phyloP scores from a whole-genome alignment of 2,888 invertebrate species.

The Pomacea canaliculata region DNA sequence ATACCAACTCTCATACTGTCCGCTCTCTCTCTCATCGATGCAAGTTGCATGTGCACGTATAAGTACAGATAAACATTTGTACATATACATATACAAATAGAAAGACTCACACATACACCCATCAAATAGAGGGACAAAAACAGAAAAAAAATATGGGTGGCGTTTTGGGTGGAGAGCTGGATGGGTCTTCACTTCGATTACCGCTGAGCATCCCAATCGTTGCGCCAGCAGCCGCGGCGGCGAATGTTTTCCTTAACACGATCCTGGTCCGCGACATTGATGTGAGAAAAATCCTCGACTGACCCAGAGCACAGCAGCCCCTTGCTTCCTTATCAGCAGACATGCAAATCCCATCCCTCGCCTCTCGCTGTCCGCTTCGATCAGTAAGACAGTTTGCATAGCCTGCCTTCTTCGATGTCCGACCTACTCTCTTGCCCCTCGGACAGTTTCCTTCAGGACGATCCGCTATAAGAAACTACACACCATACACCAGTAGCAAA shows the following conservation, averaged over 20 bases:
- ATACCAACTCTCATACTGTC: not conserved
- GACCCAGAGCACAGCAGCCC: not conserved
- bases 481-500: too few relatives aligned
- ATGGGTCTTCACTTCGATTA: not conserved
- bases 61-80: not conserved
- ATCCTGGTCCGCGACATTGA: not conserved
- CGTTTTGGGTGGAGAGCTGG: not conserved
- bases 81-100: not conserved
- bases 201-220: not conserved
- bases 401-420: not conserved
- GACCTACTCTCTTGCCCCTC: not conserved
- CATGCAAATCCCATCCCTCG: conserved; percentile 1
- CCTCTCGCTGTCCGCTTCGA: not conserved
- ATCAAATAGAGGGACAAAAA: not conserved
- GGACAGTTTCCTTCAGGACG: not conserved
- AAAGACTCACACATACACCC: not conserved
- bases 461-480: too few relatives aligned
- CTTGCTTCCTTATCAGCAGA: not conserved
- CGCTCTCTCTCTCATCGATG: not conserved
- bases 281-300: not conserved
- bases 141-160: not conserved
- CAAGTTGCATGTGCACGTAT: too few relatives aligned
- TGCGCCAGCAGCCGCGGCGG: not conserved
- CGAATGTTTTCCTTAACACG: not conserved
- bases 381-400: not conserved